These are phyloP conservation scores for Falco naumanni DNA, from an alignment of 2,797 vertebrate genomes.

Conservation along the genomic window DNA sequence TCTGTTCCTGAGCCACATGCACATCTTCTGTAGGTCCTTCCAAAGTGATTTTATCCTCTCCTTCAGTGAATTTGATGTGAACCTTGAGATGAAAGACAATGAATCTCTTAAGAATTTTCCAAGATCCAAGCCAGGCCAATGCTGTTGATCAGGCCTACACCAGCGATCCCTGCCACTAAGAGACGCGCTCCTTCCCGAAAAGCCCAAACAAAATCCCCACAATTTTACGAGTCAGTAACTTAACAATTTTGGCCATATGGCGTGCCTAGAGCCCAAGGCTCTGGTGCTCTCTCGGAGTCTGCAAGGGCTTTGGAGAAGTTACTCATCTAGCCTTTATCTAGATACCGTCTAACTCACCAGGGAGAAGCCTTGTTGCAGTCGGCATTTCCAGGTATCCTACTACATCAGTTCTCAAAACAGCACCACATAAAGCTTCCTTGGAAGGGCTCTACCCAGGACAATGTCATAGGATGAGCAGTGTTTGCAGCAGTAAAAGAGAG, in stretches of 20 bases:
- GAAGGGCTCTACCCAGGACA: background rate
- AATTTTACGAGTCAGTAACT: background rate
- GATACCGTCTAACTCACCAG: background rate
- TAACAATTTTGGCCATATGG: background rate
- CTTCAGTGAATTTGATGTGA: conserved; percentile 99
- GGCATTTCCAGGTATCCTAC: background rate
- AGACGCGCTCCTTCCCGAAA: background rate
- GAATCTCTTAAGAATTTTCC: background rate
- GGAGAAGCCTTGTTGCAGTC: background rate
- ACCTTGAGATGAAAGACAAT: conserved; percentile 80
- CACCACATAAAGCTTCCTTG: background rate
- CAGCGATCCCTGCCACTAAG: background rate
- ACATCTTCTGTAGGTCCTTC: conserved; percentile 98
- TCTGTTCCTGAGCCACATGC: conserved; percentile 92
- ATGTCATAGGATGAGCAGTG: background rate
- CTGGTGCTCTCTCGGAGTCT: background rate
- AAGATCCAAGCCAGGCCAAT: background rate
- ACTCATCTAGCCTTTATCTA: background rate
- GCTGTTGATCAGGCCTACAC: background rate
- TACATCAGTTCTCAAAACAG: background rate
- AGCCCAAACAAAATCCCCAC: background rate
- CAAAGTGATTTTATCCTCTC: conserved; percentile 95
- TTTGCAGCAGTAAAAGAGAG: background rate
- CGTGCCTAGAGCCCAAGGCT: background rate
- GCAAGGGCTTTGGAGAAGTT: background rate